Evolutionary conservation across 2,888 invertebrate genomes (phyloP), one percentile per base, ranked within the genome.

Genomic region (Petrolisthes manimaculis): DNA sequence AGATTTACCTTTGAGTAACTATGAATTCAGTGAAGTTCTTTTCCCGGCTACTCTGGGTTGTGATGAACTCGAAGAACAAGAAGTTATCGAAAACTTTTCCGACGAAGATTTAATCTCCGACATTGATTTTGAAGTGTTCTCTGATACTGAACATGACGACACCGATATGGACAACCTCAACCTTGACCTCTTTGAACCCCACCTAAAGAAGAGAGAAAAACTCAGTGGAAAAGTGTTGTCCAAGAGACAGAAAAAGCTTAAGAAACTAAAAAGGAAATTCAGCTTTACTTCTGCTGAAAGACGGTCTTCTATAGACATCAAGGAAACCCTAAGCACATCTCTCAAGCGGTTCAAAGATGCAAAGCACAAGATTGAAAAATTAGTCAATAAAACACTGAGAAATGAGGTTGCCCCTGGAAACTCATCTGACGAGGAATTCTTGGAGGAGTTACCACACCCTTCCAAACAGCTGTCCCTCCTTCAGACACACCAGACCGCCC

Each of bases 51-150:
- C 86, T 61, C 75, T 82, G 9, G 79, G 54, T 56, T 51, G 55
- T 24, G 86, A 87, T 69, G 84, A 88, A 24, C 69, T 88, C 5
- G 90, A 90, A 79, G 88, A 89, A 55, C 87, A 89, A 56, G 88
- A 83, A 53, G 86, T 80, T 5, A 84, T 86, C 51, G 90, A 90
- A 53, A 83, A 83, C 55, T 88, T 89, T 61, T 90, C 90, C 3
- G 90, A 90, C 81, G 90, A 89, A 77, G 90, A 89, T 67, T 78
- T 90, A 9, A 67, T 90, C 21, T 83, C 86, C 51, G 89, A 89
- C 51, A 84, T 61, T 37, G 89, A 89, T 21, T 89, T 89, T 77
- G 89, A 89, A 67, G 79, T 78, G n/a, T 90, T 89, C 81, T 89
- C 88, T 2, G 88, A 88, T 71, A 86, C 86, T 8, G 90, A 86